Evolutionary conservation across 2,797 vertebrate genomes (phyloP).

Genomic region (Micrastur ruficollis): DNA sequence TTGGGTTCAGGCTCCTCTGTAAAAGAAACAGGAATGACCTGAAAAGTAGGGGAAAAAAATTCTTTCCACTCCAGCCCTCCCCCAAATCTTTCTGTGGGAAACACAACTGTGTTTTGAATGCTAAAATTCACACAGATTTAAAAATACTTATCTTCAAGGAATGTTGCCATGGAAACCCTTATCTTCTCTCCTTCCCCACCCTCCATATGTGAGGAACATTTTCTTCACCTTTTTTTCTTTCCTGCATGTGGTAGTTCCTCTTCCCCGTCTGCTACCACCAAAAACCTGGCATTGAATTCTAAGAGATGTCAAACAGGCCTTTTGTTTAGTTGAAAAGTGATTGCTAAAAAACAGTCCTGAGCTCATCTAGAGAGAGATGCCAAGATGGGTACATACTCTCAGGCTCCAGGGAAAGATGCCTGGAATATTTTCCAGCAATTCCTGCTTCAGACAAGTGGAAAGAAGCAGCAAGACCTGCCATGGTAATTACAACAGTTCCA

Average conservation of each 20-base stretch:
- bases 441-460: not conserved
- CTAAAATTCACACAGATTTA: conserved; percentile 78
- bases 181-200: conserved; percentile 45
- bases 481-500: not conserved
- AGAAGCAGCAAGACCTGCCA: not conserved
- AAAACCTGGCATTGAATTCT: conserved; percentile 24
- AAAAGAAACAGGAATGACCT: conserved; percentile 45
- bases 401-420: not conserved
- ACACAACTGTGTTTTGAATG: conserved; percentile 77
- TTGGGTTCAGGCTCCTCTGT: conserved; percentile 1
- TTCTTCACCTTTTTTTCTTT: conserved; percentile 51
- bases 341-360: not conserved
- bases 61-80: conserved; percentile 49
- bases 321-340: conserved; percentile 42
- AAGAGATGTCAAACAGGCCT: conserved; percentile 31
- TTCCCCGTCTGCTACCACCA: conserved; percentile 6
- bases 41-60: conserved; percentile 22
- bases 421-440: not conserved
- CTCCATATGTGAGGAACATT: conserved; percentile 67
- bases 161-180: conserved; percentile 79
- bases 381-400: not conserved
- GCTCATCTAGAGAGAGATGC: not conserved
- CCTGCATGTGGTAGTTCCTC: conserved; percentile 57
- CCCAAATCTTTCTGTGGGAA: conserved; percentile 68
- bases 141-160: conserved; percentile 77